These are phyloP conservation scores for Caenorhabditis doughertyi DNA, from an alignment of 2,888 invertebrate genomes.

Conservation along the genomic window DNA sequence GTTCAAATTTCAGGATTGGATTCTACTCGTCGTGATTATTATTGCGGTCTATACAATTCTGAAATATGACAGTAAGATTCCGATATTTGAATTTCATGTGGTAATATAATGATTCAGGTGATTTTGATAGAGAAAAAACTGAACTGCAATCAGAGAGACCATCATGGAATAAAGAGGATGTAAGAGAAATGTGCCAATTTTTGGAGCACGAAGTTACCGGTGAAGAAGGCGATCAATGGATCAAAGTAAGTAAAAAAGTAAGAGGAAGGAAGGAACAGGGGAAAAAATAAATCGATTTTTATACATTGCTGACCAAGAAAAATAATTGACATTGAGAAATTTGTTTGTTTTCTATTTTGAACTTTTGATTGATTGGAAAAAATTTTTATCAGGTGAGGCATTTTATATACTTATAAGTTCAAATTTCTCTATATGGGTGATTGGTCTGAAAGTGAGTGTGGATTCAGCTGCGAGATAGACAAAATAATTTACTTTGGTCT, in stretches of 20 bases:
- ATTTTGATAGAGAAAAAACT: neutral
- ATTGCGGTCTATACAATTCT: slow-evolving; percentile 37
- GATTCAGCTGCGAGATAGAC: too few species aligned
- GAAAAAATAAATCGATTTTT: neutral
- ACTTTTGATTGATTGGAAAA: too few species aligned
- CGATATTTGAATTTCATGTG: neutral
- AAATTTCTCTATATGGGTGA: too few species aligned
- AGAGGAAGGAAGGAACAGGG: neutral
- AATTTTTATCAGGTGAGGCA: too few species aligned
- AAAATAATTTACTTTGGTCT: too few species aligned
- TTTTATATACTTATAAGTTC: too few species aligned
- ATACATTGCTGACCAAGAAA: neutral
- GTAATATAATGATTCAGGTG: neutral
- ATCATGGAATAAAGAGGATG: slow-evolving; percentile 47
- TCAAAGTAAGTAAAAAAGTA: slow-evolving; percentile 30
- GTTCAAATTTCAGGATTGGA: slow-evolving; percentile 49
- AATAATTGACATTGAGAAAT: neutral
- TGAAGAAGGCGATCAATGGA: slow-evolving; percentile 69
- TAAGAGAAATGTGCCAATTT: slow-evolving; percentile 76
- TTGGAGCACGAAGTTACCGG: slow-evolving; percentile 73
- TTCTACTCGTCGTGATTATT: slow-evolving; percentile 32
- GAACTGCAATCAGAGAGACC: slow-evolving; percentile 15
- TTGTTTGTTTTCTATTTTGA: slow-evolving; percentile 15
- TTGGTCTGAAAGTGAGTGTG: too few species aligned
- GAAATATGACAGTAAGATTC: slow-evolving; percentile 29